Evolutionary conservation across 37 sponge, comb jelly and placozoan species (phyloP).

Genomic region (Bolinopsis microptera): DNA sequence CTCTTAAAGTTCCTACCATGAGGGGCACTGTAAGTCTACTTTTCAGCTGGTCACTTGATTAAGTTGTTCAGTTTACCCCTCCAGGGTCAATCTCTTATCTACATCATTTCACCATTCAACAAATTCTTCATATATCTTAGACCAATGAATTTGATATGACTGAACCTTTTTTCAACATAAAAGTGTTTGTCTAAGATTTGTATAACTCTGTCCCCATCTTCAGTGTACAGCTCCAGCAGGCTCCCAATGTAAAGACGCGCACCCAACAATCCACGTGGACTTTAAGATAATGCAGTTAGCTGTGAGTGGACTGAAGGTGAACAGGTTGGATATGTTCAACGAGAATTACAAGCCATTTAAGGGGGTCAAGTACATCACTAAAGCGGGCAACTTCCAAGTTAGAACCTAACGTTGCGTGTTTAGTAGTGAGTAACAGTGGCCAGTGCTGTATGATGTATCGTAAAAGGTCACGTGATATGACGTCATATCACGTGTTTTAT

Average conservation of each 20-base stretch:
- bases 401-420: too few relatives aligned
- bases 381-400: slow-evolving; percentile 96
- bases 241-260: slow-evolving; percentile 2
- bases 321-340: slow-evolving; percentile 85
- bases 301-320: slow-evolving; percentile 91
- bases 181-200: neutral
- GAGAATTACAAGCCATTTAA: slow-evolving; percentile 99
- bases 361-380: slow-evolving; percentile 97
- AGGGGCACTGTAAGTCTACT: slow-evolving; percentile 76
- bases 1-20: slow-evolving; percentile 73
- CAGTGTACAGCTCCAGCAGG: slow-evolving; percentile 43
- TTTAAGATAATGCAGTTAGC: slow-evolving; percentile 82
- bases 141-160: too few relatives aligned
- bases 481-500: too few relatives aligned
- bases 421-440: too few relatives aligned
- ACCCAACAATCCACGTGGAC: slow-evolving; percentile 73
- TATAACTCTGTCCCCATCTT: neutral
- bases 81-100: too few relatives aligned
- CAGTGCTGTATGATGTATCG: too few relatives aligned
- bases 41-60: too few relatives aligned
- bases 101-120: too few relatives aligned
- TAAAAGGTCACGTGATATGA: too few relatives aligned
- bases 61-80: neutral
- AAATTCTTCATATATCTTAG: too few relatives aligned
- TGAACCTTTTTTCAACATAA: too few relatives aligned